Conservation (phyloP, 2,797 vertebrate genomes). For the Tolypeutes matacus region DNA sequence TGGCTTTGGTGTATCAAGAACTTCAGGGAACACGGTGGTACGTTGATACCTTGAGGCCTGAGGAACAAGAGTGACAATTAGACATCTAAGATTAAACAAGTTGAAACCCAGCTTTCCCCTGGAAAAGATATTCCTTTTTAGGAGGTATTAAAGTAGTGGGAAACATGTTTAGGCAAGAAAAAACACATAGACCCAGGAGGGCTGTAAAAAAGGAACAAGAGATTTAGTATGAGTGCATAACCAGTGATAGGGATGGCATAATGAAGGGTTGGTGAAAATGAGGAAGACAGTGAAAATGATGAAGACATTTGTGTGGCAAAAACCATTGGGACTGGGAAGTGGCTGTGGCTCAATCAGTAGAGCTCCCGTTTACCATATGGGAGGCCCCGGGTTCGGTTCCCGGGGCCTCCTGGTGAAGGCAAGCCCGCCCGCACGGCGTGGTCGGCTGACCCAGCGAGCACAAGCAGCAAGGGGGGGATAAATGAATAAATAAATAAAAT, state of each 20-base stretch:
- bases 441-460: too few relatives aligned
- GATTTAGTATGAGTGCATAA: neutral
- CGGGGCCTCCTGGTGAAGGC: too few relatives aligned
- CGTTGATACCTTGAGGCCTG: neutral
- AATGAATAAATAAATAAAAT: too few relatives aligned
- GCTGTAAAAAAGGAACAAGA: conserved; percentile 4
- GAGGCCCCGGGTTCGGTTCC: too few relatives aligned
- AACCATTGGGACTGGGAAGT: neutral
- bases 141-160: neutral
- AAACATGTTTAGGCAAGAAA: neutral
- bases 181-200: neutral
- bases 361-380: too few relatives aligned
- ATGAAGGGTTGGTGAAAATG: neutral
- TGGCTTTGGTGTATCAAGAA: neutral
- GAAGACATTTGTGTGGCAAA: conserved; percentile 20
- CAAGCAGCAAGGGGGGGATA: too few relatives aligned
- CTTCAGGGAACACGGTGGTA: neutral
- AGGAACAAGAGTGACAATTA: neutral
- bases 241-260: neutral
- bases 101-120: neutral
- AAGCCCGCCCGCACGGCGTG: too few relatives aligned
- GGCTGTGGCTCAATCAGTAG: too few relatives aligned
- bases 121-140: neutral
- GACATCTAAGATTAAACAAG: neutral
- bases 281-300: neutral